Evolutionary conservation across 2,797 vertebrate genomes (phyloP), one percentile per base, ranked within the genome.

Genomic region (Leptoclinus maculatus): DNA sequence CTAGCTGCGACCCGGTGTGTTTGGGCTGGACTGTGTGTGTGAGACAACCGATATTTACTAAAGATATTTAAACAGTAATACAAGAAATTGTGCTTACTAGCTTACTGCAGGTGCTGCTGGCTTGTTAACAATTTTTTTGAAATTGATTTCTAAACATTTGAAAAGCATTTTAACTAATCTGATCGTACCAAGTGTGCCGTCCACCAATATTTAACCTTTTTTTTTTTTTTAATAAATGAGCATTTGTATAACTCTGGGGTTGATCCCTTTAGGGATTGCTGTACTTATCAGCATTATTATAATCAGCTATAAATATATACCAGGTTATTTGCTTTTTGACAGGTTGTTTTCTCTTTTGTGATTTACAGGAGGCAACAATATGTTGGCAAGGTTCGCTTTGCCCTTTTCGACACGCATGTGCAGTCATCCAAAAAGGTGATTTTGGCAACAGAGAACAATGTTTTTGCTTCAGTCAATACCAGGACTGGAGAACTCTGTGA

Each of bases 381-480:
- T 88, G 94, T 99, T 32, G 98, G 98, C 8, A 97, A 97, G 73
- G 96, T 99, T 78, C 97, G 94, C 63, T 99, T 98, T 87, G 97
- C 97, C 25, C 95, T 96, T 58, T 94, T 98, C 74, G 98, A 99
- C 72, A 92, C 95, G 70, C 95, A 95, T 3, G 74, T 95, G 0
- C 97, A 97, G 78, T 96, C 96, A 51, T 96, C 97, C 13, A 99
- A 98, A 94, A 99, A 98, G 71, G 92, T 99, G 17, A 85, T 99
- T 9, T 88, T 98, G 68, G 97, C 96, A 53, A 99, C 98, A 0
- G 98, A 99, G 83, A 96, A 97, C 67, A 99, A 99, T 16, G 96
- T 99, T 23, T 97, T 99, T 84, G 97, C 97, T 0, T 97, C 97
- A 0, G 63, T 99, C 41, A 99, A 98, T 74, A 96, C 96, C 54